These are phyloP conservation scores for Megaleporinus macrocephalus DNA, from an alignment of 2,113 vertebrate species.

Conservation along the genomic window DNA sequence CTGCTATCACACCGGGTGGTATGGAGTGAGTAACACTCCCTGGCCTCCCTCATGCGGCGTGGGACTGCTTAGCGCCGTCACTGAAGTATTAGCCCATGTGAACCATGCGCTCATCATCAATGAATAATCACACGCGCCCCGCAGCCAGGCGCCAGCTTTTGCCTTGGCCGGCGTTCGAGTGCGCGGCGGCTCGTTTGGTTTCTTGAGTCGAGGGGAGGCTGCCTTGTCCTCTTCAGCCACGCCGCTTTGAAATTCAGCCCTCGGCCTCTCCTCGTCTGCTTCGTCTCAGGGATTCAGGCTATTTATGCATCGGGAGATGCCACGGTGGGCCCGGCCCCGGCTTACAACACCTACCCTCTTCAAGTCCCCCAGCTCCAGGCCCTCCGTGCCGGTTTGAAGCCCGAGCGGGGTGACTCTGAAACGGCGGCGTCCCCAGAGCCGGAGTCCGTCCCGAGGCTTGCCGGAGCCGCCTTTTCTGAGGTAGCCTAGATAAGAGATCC, in stretches of 20 bases:
- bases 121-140: slow-evolving; percentile 39
- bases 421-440: slow-evolving; percentile 2
- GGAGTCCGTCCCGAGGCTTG: not conserved
- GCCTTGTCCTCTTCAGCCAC: not conserved
- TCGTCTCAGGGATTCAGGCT: slow-evolving; percentile 16
- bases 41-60: slow-evolving; percentile 35
- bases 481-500: slow-evolving; percentile 32
- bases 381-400: slow-evolving; percentile 24
- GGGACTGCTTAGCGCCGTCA: slow-evolving; percentile 35
- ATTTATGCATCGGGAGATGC: slow-evolving; percentile 15
- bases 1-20: slow-evolving; percentile 42
- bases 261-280: not conserved
- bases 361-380: slow-evolving; percentile 9
- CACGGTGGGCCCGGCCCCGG: not conserved
- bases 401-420: slow-evolving; percentile 13
- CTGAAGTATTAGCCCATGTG: slow-evolving; percentile 43
- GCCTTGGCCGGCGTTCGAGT: slow-evolving; percentile 4
- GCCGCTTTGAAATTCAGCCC: slow-evolving; percentile 41
- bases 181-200: slow-evolving; percentile 1
- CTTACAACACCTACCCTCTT: slow-evolving; percentile 18
- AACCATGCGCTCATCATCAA: slow-evolving; percentile 40
- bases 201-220: not conserved
- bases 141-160: slow-evolving; percentile 27
- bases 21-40: slow-evolving; percentile 46
- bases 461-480: not conserved